Conservation (phyloP, 2,113 vertebrate species). For the Myrmecobius fasciatus region DNA sequence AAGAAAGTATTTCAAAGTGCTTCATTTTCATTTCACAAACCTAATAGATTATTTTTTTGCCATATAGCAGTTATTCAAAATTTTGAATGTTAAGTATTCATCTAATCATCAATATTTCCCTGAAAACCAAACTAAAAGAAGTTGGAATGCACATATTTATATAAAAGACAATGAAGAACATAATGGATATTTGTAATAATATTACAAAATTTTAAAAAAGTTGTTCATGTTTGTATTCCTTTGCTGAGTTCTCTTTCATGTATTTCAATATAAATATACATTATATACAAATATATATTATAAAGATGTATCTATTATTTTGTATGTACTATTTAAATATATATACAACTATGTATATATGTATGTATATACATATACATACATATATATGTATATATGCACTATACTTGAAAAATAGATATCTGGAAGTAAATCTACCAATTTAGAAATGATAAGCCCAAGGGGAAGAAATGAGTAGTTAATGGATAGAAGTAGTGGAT, state of each 20-base stretch:
- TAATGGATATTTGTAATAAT: not conserved
- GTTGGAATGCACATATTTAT: not conserved
- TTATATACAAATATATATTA: not conserved
- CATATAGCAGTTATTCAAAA: not conserved
- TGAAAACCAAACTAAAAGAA: conserved; percentile 7
- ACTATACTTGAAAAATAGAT: not conserved
- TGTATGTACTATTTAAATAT: too few relatives aligned
- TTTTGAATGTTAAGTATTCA: not conserved
- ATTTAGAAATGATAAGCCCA: conserved; percentile 23
- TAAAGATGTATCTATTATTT: too few relatives aligned
- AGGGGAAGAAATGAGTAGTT: not conserved
- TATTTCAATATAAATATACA: not conserved
- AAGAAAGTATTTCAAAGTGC: conserved; percentile 7
- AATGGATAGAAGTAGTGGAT: not conserved
- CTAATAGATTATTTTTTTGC: not conserved
- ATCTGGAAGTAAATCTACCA: conserved; percentile 8
- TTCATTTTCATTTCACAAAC: not conserved
- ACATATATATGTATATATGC: not conserved
- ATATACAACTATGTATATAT: too few relatives aligned
- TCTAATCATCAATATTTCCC: not conserved
- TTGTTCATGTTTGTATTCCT: not conserved
- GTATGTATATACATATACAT: too few relatives aligned
- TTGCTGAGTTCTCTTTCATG: not conserved
- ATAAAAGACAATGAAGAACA: not conserved
- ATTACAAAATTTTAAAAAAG: not conserved